Evolutionary conservation across 1,140 invertebrate species (phyloP), one percentile per base, ranked within the genome.

Genomic region (Drosophila setifemur): DNA sequence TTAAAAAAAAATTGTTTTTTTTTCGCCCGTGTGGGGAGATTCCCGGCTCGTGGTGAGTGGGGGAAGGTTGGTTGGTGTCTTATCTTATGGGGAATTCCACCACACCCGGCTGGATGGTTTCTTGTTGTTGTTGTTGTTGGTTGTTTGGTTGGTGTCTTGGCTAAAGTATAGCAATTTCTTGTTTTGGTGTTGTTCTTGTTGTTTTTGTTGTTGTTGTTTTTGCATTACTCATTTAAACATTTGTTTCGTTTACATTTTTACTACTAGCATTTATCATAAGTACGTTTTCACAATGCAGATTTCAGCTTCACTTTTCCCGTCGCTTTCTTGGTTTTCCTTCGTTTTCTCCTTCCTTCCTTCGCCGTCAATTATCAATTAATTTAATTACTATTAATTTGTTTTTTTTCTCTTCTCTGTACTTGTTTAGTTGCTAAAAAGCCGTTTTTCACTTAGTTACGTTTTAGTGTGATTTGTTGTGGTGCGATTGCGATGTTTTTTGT

Each of bases 231-330:
- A 7, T 14, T 16, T n/a, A n/a, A n/a, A n/a, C 49, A 12, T 19
- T 63, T 3, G 26, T 58, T 63, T 58, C 35, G 35, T 73, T 49
- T 73, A 40, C 58, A 31, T 69, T 69, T n/a, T 63, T 73, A 54
- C 53, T 73, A 68, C 60, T 82, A 82, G 81, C 73, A 82, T 78
- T 83, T 79, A 79, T 83, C 79, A 83, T 83, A 83, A 83, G 79
- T 83, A 83, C 74, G 81, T 83, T 83, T 58, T 81, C 66, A 74
- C 75, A 78, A 78, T 78, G 76, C 69, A 85, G 63, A 82, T 42
- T 63, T 61, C 67, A 52, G 67, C 43, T 82, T 72, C 31, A 47
- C 52, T 61, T 76, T 42, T 49, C n/a, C n/a, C 64, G 35, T 52
- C 49, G 33, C 39, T 29, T 28, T 47, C 57, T n/a, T n/a, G n/a